These are phyloP conservation scores for Cryptophagus acutangulus DNA, from an alignment of 2,888 invertebrate genomes.

Conservation along the genomic window DNA sequence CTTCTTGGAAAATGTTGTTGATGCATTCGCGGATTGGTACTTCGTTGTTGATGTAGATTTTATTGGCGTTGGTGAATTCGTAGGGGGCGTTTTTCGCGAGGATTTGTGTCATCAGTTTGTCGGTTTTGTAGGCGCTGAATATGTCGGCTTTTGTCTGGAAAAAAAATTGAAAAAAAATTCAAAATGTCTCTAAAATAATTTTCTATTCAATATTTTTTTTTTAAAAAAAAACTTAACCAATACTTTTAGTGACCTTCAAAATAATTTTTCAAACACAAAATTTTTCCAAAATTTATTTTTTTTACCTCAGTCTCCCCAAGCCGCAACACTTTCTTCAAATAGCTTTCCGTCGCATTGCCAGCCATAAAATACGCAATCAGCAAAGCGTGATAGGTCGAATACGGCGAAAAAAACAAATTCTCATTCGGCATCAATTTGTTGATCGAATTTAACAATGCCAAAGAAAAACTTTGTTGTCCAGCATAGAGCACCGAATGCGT, in stretches of 20 bases:
- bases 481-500: slow-evolving; percentile 50
- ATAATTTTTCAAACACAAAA: not conserved
- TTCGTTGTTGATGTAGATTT: slow-evolving; percentile 63
- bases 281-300: not conserved
- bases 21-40: slow-evolving; percentile 64
- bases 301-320: slow-evolving; percentile 55
- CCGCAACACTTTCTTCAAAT: slow-evolving; percentile 58
- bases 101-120: slow-evolving; percentile 52
- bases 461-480: slow-evolving; percentile 64
- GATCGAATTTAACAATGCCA: slow-evolving; percentile 64
- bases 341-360: slow-evolving; percentile 63
- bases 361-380: slow-evolving; percentile 75
- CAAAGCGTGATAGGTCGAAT: slow-evolving; percentile 77
- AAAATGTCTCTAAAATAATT: not conserved
- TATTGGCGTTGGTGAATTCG: slow-evolving; percentile 73
- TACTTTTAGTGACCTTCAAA: no score
- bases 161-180: not conserved
- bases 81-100: slow-evolving; percentile 57
- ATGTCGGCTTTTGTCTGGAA: slow-evolving; percentile 64
- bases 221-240: not conserved
- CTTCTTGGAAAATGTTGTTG: slow-evolving; percentile 58
- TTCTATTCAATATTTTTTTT: not conserved
- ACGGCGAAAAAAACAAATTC: slow-evolving; percentile 84
- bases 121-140: slow-evolving; percentile 67
- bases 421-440: slow-evolving; percentile 60